Evolutionary conservation across 2,888 invertebrate genomes (phyloP).

Genomic region (Argyra leucocephala): DNA sequence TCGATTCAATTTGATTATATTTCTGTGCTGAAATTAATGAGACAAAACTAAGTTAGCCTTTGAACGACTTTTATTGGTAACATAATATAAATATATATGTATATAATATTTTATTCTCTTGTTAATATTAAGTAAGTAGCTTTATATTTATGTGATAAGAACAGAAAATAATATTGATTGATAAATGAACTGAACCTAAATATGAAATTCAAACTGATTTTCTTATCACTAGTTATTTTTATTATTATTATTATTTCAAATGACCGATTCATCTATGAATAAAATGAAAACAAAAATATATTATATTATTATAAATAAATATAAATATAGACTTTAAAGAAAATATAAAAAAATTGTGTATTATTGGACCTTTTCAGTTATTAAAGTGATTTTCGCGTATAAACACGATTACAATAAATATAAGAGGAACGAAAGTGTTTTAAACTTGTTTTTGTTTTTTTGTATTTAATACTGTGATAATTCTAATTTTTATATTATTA

Average conservation of each 20-base stretch:
- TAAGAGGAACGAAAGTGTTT: not conserved
- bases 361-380: not conserved
- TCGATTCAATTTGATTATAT: too few relatives aligned
- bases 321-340: not conserved
- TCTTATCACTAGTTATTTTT: too few relatives aligned
- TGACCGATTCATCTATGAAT: not conserved
- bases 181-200: not conserved
- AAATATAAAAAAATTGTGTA: not conserved
- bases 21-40: too few relatives aligned
- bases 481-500: too few relatives aligned
- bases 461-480: not conserved
- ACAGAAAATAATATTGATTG: not conserved
- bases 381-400: not conserved
- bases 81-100: too few relatives aligned
- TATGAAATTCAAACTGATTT: not conserved
- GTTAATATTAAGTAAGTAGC: not conserved
- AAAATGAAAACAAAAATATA: not conserved
- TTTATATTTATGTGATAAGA: not conserved
- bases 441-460: not conserved
- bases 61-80: too few relatives aligned
- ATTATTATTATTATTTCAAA: not conserved
- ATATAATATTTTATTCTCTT: too few relatives aligned
- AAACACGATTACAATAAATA: too few relatives aligned
- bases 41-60: too few relatives aligned
- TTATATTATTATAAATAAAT: not conserved